Base-by-base conservation (phyloP, 2,797 vertebrate genomes). In the Channa striata region DNA sequence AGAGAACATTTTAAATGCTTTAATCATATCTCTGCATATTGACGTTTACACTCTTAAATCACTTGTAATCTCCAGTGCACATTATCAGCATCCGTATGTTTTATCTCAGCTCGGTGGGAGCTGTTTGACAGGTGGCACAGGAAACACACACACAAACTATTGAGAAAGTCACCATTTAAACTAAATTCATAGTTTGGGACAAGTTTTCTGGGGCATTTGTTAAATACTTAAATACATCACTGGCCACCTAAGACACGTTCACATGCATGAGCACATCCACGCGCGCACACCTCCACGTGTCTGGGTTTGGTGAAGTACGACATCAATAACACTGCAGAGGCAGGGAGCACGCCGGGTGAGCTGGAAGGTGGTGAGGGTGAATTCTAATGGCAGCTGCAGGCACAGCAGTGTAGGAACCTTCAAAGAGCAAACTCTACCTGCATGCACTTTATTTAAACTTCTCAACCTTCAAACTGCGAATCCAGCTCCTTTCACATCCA, bases 291-390 rank as follows among this genome's bases (percentile, higher is more conserved):
- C 36, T 70, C 42, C 52, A 48, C 60, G 44, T 52, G 60, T 17
- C 72, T 71, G 21, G 54, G 58, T 52, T 50, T 49, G 75, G 68
- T 62, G 60, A 65, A 60, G 61, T 60, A 77, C 20, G 7, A 70
- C 80, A 89, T 84, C 86, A 72, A 78, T 81, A 85, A 73, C 57
- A 34, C 66, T 65, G 78, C 68, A 74, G 52, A 80, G 67, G 69
- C 60, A 68, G 65, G 72, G 72, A 62, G 66, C 62, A 72, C 68
- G 21, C 62, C 73, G 68, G 79, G 81, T 83, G 74, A 84, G 69
- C 52, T 68, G 75, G 56, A 69, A 67, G 77, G 74, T 74, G 74
- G 36, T 68, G 74, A 68, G 73, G 74, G 50, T 78, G 85, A 74
- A 82, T 79, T 80, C 58, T 78, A 74, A 85, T 72, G 62, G 54